Conservation (phyloP, 2,888 invertebrate genomes). For the Cinara cedri region DNA sequence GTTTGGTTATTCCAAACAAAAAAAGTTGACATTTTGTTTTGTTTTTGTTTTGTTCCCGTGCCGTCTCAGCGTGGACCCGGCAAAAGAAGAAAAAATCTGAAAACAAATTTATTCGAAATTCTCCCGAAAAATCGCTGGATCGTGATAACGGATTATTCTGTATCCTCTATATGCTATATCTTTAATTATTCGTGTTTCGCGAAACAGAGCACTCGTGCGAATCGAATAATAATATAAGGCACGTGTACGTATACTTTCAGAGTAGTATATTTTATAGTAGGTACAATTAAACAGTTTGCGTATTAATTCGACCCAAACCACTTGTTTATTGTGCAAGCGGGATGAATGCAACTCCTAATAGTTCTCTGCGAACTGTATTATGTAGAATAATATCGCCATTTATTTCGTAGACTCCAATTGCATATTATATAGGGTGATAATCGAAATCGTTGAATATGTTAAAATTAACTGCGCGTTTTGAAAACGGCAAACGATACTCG, state of each 20-base stretch:
- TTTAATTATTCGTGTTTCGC: too few species aligned
- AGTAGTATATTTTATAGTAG: neutral
- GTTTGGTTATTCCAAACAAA: too few species aligned
- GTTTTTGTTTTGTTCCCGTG: too few species aligned
- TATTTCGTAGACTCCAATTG: constrained; percentile 15
- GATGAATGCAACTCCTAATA: constrained; percentile 19
- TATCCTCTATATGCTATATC: too few species aligned
- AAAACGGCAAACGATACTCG: constrained; percentile 11
- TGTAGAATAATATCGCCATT: constrained; percentile 22
- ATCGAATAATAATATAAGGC: too few species aligned
- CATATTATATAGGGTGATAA: neutral
- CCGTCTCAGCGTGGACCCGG: too few species aligned
- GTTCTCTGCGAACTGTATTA: neutral
- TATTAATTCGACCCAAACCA: constrained; percentile 23
- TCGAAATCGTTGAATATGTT: constrained; percentile 5
- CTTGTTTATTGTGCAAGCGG: neutral
- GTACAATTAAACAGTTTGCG: neutral
- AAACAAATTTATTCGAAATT: too few species aligned
- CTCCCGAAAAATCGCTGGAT: too few species aligned
- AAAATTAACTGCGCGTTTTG: constrained; percentile 23
- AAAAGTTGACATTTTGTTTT: too few species aligned
- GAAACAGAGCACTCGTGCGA: too few species aligned
- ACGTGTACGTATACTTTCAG: neutral
- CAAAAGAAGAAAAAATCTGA: too few species aligned
- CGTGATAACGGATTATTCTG: too few species aligned